phyloP scores from a whole-genome alignment of 2,888 invertebrate species.

The Sminthurides aquaticus region DNA sequence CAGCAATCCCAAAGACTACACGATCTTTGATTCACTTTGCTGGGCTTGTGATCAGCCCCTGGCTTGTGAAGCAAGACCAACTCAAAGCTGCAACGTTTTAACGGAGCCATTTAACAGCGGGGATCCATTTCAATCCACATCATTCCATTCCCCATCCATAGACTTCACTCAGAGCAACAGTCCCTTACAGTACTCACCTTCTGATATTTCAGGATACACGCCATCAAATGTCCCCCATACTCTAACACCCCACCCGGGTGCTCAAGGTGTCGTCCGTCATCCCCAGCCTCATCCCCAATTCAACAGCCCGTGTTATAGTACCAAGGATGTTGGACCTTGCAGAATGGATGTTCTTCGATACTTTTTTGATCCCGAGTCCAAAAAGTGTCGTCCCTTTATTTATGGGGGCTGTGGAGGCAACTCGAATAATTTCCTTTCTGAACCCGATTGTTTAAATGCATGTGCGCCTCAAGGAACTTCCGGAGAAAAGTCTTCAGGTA shows the following conservation, averaged over 20 bases:
- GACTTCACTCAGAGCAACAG: conserved; percentile 36
- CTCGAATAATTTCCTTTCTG: conserved; percentile 36
- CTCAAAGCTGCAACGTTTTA: conserved; percentile 42
- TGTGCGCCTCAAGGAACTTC: conserved; percentile 6
- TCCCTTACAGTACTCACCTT: conserved; percentile 35
- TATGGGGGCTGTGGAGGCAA: conserved; percentile 43
- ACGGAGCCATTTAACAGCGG: conserved; percentile 39
- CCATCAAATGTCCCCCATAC: conserved; percentile 1
- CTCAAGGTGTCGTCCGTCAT: neutral
- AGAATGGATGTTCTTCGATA: conserved; percentile 38
- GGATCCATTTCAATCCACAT: conserved; percentile 39
- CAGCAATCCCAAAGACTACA: conserved; percentile 38
- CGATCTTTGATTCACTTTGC: conserved; percentile 40
- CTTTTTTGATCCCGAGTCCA: conserved; percentile 32
- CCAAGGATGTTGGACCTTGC: conserved; percentile 39
- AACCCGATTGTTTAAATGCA: conserved; percentile 28
- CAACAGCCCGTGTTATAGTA: conserved; percentile 32
- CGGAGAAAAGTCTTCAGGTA: neutral
- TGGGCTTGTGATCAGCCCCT: conserved; percentile 39
- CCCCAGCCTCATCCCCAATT: conserved; percentile 37
- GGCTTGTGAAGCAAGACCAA: conserved; percentile 36
- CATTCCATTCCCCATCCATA: conserved; percentile 32
- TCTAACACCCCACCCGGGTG: neutral
- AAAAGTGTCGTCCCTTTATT: conserved; percentile 40
- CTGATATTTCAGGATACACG: conserved; percentile 5